Conservation (phyloP, 53 echinoderm and acorn worm genomes). For the Luidia sarsii region DNA sequence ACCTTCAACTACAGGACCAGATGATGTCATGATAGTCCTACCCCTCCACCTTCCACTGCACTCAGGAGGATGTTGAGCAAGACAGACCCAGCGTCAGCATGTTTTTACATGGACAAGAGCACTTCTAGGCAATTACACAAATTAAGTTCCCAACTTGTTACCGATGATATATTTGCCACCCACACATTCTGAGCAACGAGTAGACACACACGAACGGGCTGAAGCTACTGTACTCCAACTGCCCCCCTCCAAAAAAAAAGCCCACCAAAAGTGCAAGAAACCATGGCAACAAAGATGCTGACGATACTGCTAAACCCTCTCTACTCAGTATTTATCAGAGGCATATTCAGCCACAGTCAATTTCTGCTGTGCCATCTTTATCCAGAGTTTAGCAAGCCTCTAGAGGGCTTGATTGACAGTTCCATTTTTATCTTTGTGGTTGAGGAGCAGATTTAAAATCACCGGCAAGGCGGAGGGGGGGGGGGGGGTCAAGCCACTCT, state of each 20-base stretch:
- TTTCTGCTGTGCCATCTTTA: no score
- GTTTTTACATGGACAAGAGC: no score
- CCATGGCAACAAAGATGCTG: conserved; percentile 41
- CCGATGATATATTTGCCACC: not conserved
- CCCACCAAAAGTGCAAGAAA: conserved; percentile 41
- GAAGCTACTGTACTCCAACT: conserved; percentile 24
- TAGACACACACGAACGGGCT: not conserved
- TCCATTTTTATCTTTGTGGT: conserved; percentile 35
- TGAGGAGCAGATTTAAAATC: no score
- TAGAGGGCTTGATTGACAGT: conserved; percentile 24
- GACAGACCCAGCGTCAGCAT: no score
- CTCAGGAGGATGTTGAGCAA: no score
- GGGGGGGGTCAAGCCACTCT: conserved; percentile 8
- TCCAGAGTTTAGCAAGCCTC: conserved; percentile 5
- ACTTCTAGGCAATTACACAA: not conserved
- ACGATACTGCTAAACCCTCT: conserved; percentile 32
- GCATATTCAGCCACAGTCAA: conserved; percentile 1
- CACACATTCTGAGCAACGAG: no score
- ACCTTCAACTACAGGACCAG: no score
- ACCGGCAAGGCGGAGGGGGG: not conserved
- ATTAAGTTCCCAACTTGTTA: not conserved
- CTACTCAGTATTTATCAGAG: conserved; percentile 19
- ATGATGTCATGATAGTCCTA: no score
- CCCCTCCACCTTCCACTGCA: no score
- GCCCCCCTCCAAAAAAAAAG: not conserved